Percentiles rank a stretch among this genome's conserved stretches.
These are phyloP conservation scores for Batillaria attramentaria DNA, from an alignment of 1,140 invertebrate genomes.

Conservation along the genomic window DNA sequence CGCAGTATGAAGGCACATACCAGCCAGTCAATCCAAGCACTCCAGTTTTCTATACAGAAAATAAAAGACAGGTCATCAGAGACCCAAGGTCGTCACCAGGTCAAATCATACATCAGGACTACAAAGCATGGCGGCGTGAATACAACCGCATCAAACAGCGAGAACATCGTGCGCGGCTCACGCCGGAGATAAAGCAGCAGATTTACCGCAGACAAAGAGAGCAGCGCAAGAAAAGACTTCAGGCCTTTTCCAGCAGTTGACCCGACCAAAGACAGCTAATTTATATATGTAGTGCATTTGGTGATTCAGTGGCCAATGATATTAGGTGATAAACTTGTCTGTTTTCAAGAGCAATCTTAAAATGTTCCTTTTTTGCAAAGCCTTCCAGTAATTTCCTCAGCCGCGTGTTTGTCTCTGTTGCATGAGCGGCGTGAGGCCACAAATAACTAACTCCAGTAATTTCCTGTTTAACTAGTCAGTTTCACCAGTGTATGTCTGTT, in stretches of 20 bases:
- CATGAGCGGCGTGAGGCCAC: too few relatives aligned
- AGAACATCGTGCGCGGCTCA: constrained; percentile 1
- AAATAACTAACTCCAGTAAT: too few relatives aligned
- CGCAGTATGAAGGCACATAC: neutral
- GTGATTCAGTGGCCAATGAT: neutral
- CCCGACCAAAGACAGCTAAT: neutral
- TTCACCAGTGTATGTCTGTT: too few relatives aligned
- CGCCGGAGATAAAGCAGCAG: neutral
- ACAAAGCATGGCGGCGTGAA: neutral
- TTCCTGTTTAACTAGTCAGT: too few relatives aligned
- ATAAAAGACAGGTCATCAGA: neutral
- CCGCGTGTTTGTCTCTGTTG: too few relatives aligned
- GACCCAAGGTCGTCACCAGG: neutral
- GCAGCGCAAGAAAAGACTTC: neutral
- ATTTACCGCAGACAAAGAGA: neutral
- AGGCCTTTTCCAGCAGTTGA: too few relatives aligned
- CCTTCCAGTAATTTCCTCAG: too few relatives aligned
- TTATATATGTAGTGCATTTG: neutral
- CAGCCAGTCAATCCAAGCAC: neutral
- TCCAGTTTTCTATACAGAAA: neutral
- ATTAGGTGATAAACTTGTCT: neutral
- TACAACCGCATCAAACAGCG: constrained; percentile 1
- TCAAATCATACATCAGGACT: neutral
- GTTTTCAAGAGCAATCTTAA: too few relatives aligned
- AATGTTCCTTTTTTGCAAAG: too few relatives aligned